These are phyloP conservation scores for Enteromius argenteus DNA, from an alignment of 2,797 vertebrate genomes.

Conservation along the genomic window DNA sequence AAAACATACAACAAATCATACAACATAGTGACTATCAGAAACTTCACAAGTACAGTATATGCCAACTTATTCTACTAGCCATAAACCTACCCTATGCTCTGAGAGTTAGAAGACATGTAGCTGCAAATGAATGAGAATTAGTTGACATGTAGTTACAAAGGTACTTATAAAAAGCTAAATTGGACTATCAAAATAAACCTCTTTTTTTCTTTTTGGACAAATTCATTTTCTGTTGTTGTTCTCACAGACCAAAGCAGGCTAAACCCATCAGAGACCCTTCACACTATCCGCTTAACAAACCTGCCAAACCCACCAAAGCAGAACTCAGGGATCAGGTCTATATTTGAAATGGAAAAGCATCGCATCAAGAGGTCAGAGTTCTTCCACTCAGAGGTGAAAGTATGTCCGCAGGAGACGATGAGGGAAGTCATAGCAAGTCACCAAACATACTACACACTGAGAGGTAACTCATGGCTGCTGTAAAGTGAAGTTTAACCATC, in stretches of 20 bases:
- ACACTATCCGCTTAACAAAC: constrained; percentile 64
- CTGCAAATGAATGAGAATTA: too few relatives aligned
- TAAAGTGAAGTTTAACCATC: too few relatives aligned
- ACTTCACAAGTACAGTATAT: too few relatives aligned
- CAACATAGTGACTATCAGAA: too few relatives aligned
- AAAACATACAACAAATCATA: too few relatives aligned
- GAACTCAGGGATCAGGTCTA: constrained; percentile 69
- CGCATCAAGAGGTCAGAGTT: constrained; percentile 86
- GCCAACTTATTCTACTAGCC: too few relatives aligned
- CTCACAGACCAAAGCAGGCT: constrained; percentile 68
- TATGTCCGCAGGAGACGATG: constrained; percentile 89
- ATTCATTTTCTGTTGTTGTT: background rate
- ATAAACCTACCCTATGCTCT: too few relatives aligned
- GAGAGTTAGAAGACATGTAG: too few relatives aligned
- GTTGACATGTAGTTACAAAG: too few relatives aligned
- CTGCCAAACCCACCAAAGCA: constrained; percentile 72
- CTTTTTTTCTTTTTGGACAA: background rate
- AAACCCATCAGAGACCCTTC: constrained; percentile 55
- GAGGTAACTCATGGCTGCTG: constrained; percentile 74
- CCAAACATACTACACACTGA: constrained; percentile 87
- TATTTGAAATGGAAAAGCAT: constrained; percentile 77
- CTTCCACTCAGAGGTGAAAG: constrained; percentile 84
- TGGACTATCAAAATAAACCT: too few relatives aligned
- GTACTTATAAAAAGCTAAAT: too few relatives aligned
- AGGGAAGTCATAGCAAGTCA: constrained; percentile 87